Percentiles rank a stretch among this genome's conserved stretches.
These are phyloP conservation scores for Palloptera scutellata DNA, from an alignment of 2,888 invertebrate species.

Conservation along the genomic window DNA sequence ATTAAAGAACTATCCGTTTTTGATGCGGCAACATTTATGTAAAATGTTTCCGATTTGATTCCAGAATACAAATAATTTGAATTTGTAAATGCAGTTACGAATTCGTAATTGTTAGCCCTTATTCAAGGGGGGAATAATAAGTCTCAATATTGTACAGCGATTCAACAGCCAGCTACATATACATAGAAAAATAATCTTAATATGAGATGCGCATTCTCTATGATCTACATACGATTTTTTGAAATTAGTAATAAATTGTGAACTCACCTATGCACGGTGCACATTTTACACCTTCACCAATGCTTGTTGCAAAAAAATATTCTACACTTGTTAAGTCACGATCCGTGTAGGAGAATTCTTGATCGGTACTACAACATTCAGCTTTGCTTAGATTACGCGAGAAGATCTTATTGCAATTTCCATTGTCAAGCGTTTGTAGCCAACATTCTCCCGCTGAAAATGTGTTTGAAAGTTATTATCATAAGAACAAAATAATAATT, in stretches of 20 bases:
- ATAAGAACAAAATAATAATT: constrained; percentile 7
- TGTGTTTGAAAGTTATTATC: background rate
- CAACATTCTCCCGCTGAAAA: constrained; percentile 82
- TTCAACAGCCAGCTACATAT: background rate
- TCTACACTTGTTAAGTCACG: constrained; percentile 62
- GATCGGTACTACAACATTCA: constrained; percentile 75
- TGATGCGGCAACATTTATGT: no score
- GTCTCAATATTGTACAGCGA: no score
- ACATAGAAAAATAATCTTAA: background rate
- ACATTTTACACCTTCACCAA: constrained; percentile 62
- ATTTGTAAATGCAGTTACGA: no score
- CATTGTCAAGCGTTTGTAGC: constrained; percentile 82
- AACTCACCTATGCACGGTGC: constrained; percentile 60
- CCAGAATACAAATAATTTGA: no score
- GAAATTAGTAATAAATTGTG: background rate
- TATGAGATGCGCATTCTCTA: background rate
- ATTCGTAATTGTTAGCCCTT: no score
- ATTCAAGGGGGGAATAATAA: no score
- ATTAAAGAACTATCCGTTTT: no score
- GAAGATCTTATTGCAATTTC: constrained; percentile 83
- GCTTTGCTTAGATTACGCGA: constrained; percentile 78
- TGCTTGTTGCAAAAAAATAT: constrained; percentile 62
- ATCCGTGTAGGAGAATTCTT: constrained; percentile 62
- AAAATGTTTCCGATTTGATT: no score
- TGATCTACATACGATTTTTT: background rate